Evolutionary conservation across 2,113 vertebrate species (phyloP).

Genomic region (Orycteropus afer): DNA sequence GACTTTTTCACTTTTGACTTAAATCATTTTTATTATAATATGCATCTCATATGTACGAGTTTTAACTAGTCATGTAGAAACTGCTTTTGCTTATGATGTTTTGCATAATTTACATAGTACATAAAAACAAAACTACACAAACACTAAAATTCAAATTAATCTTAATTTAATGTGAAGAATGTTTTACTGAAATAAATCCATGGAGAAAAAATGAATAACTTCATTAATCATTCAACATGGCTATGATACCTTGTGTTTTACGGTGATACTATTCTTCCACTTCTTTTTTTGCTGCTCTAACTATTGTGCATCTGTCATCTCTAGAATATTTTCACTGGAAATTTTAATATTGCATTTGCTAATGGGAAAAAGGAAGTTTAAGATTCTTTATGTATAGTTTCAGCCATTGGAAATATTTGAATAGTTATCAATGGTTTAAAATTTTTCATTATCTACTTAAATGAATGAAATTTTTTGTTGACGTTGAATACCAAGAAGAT

Average conservation of each 20-base stretch:
- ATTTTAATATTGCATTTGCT: neutral
- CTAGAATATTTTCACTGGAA: neutral
- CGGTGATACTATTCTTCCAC: neutral
- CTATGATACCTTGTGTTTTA: neutral
- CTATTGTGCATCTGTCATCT: neutral
- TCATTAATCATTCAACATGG: neutral
- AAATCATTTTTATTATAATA: conserved; percentile 19
- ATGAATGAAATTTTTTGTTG: conserved; percentile 5
- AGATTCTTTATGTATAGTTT: neutral
- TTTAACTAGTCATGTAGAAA: conserved; percentile 36
- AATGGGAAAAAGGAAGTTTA: neutral
- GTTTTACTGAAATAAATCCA: conserved; percentile 34
- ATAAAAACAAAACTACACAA: conserved; percentile 40
- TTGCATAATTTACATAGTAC: too few relatives aligned
- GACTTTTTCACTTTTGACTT: neutral
- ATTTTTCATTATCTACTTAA: neutral
- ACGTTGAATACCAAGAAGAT: neutral
- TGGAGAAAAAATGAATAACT: neutral
- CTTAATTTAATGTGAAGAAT: neutral
- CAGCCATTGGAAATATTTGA: neutral
- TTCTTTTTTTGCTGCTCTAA: neutral
- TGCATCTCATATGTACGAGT: neutral
- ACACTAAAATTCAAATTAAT: conserved; percentile 27
- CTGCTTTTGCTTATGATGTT: conserved; percentile 11
- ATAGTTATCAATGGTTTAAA: neutral